These are phyloP conservation scores for Heliothis peltigera DNA, from an alignment of 2,888 invertebrate genomes.

Conservation along the genomic window DNA sequence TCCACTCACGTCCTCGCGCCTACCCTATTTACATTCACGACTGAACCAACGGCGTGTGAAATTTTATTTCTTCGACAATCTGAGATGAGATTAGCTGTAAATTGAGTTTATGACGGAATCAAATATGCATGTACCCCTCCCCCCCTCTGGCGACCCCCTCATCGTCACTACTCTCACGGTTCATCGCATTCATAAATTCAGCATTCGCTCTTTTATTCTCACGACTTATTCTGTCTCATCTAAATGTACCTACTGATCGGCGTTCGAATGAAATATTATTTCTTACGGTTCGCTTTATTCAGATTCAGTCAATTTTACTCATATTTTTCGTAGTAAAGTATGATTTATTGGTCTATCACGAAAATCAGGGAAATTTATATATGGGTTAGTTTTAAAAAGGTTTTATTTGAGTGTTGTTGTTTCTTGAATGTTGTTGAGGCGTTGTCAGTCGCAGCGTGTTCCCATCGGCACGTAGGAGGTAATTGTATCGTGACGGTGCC, in stretches of 20 bases:
- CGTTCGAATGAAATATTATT: conserved; percentile 73
- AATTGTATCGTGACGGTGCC: conserved; percentile 77
- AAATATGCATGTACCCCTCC: conserved; percentile 83
- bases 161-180: conserved; percentile 73
- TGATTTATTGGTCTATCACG: conserved; percentile 60
- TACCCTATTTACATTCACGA: conserved; percentile 84
- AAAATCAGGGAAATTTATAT: conserved; percentile 43
- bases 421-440: conserved; percentile 56
- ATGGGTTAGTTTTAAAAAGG: conserved; percentile 41
- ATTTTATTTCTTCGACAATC: conserved; percentile 90
- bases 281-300: conserved; percentile 61
- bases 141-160: conserved; percentile 52
- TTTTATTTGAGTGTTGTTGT: conserved; percentile 35
- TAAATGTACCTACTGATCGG: conserved; percentile 76
- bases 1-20: conserved; percentile 63
- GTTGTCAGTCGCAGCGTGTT: conserved; percentile 69
- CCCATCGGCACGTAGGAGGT: conserved; percentile 63
- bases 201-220: conserved; percentile 76
- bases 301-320: conserved; percentile 64
- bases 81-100: conserved; percentile 89
- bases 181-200: conserved; percentile 82
- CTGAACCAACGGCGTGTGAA: conserved; percentile 84
- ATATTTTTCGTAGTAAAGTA: conserved; percentile 62
- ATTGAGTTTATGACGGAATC: conserved; percentile 88
- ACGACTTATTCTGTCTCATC: conserved; percentile 73